Conservation (phyloP, 2,888 invertebrate species). For the Odontocolon sp. region DNA sequence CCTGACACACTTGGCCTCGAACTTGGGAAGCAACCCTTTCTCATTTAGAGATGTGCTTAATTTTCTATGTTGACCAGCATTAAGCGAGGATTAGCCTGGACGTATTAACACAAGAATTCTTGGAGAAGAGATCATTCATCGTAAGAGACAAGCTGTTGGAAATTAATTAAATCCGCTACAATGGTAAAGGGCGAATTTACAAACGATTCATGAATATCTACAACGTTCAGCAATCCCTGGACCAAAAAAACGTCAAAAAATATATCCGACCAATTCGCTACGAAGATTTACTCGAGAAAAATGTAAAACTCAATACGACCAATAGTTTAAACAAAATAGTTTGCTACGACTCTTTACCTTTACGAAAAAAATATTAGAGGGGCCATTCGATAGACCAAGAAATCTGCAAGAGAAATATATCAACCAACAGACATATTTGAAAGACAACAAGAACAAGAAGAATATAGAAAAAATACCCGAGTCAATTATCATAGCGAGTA, state of each 20-base stretch:
- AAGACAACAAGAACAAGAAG: background rate
- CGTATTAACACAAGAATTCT: no score
- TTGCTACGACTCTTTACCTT: constrained; percentile 56
- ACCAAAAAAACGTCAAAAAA: constrained; percentile 24
- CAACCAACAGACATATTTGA: constrained; percentile 6
- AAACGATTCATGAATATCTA: background rate
- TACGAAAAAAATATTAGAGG: constrained; percentile 30
- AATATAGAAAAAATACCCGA: constrained; percentile 16
- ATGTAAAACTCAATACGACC: constrained; percentile 34
- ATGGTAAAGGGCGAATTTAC: background rate
- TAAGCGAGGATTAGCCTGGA: no score
- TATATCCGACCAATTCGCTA: constrained; percentile 41
- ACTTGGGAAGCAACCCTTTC: no score
- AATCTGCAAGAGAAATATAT: constrained; percentile 19
- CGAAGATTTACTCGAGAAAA: constrained; percentile 31
- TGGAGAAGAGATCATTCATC: no score
- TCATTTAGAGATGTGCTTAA: no score
- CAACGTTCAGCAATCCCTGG: background rate
- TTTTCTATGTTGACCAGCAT: no score
- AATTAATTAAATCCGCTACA: background rate
- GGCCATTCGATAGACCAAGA: constrained; percentile 30
- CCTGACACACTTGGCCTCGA: no score
- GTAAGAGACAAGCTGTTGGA: background rate
- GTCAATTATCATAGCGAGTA: constrained; percentile 55
- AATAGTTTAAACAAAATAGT: constrained; percentile 51